Conservation (phyloP, 2,888 invertebrate species). For the Aradus depressus region DNA sequence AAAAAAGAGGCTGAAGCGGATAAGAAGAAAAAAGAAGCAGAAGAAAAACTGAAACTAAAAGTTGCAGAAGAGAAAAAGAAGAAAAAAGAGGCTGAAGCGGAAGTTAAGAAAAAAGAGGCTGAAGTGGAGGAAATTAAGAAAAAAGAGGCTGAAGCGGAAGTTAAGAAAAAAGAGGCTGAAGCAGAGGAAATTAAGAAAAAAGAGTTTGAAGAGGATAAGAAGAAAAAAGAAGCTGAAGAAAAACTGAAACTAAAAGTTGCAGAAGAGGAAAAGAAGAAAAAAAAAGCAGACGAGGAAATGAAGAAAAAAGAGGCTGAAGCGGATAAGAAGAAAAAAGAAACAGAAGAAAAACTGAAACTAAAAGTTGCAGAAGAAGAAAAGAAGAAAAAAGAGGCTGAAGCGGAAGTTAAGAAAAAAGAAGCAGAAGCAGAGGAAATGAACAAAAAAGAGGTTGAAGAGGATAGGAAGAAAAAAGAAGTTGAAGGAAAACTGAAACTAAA, state of each 20-base stretch:
- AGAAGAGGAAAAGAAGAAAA: conserved; percentile 20
- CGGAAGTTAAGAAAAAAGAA: conserved; percentile 27
- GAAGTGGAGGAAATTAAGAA: conserved; percentile 22
- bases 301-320: conserved; percentile 19
- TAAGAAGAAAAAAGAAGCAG: conserved; percentile 28
- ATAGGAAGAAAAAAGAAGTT: neutral
- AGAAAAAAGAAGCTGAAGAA: conserved; percentile 18
- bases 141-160: conserved; percentile 14
- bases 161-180: conserved; percentile 18
- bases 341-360: conserved; percentile 21
- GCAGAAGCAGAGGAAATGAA: conserved; percentile 22
- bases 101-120: conserved; percentile 24
- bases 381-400: conserved; percentile 17
- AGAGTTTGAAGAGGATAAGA: conserved; percentile 22
- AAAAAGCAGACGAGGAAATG: conserved; percentile 17
- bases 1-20: conserved; percentile 27
- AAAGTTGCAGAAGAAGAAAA: conserved; percentile 17
- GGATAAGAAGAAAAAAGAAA: conserved; percentile 17
- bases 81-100: conserved; percentile 21
- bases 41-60: conserved; percentile 18
- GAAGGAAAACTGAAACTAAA: conserved; percentile 2
- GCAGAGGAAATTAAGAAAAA: conserved; percentile 22
- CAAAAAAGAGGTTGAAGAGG: conserved; percentile 26
- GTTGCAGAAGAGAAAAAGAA: conserved; percentile 28
- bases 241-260: conserved; percentile 15